phyloP scores from a whole-genome alignment of 2,113 vertebrate genomes.

The Serilophus lunatus region DNA sequence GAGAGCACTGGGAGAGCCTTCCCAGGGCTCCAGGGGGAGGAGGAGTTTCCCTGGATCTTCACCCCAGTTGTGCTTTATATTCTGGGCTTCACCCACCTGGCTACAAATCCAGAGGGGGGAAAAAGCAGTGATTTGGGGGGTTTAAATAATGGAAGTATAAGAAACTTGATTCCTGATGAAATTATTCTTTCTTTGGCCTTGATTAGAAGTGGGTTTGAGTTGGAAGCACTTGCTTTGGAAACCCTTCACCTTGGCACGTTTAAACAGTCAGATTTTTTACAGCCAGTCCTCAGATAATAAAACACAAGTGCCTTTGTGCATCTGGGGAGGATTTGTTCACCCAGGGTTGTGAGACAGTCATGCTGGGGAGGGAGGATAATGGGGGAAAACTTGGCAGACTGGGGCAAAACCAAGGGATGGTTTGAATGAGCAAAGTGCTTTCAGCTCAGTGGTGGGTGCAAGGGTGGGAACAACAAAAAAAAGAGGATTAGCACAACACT shows the following conservation, averaged over 20 bases:
- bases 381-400: neutral
- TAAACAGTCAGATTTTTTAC: neutral
- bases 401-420: neutral
- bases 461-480: no score
- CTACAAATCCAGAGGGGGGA: no score
- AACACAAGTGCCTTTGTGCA: rapidly evolving
- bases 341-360: rapidly evolving
- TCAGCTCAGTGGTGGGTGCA: neutral
- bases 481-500: rapidly evolving
- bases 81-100: neutral
- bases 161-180: rapidly evolving
- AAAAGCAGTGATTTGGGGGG: neutral
- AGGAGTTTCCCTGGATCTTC: neutral
- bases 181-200: neutral
- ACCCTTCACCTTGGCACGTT: neutral
- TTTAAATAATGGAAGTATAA: neutral
- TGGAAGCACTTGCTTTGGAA: neutral
- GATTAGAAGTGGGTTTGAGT: neutral
- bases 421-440: neutral
- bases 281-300: neutral
- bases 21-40: rapidly evolving
- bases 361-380: neutral
- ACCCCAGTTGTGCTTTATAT: rapidly evolving
- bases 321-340: neutral
- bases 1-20: neutral